Evolutionary conservation across 2,888 invertebrate genomes (phyloP), one percentile per base, ranked within the genome.

Genomic region (Minunthozetes semirufus): DNA sequence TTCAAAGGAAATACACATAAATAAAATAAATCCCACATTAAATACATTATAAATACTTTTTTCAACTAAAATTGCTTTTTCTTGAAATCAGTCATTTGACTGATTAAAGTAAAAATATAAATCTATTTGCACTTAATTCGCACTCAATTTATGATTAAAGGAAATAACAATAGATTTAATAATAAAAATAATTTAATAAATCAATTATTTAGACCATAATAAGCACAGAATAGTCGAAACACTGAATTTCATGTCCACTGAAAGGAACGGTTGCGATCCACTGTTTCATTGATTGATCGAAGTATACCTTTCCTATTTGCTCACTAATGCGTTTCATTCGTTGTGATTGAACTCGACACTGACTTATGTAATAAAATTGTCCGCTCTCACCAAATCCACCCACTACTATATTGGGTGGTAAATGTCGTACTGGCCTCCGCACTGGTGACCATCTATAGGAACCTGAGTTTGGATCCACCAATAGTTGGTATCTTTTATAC

Each of bases 221-320:
- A 0, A 75, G 53, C n/a, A 75, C 53, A 46, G 75, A 75, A 42
- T 53, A 75, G 71, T 75, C 75, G 56, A 75, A 27, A 56, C 75
- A 75, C 25, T 71, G 46, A n/a, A 75, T 19, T 71, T 75, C 75
- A 29, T 75, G 71, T 1, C 75, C 75, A 46, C 59, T 71, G 71
- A 75, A 75, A 0, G 75, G 75, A 33, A 75, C 48, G 46, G 75
- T 71, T 25, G 75, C 75, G 2, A 75, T 72, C 75, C 75, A 75
- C 48, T 75, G 70, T n/a, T 56, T 33, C 15, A 71, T n/a, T n/a
- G 50, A 59, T 22, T 71, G 29, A 46, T 71, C 71, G 38, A 33
- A 75, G 9, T 71, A 33, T n/a, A 75, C 71, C 56, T 75, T 75
- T 1, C 75, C 75, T 2, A 75, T 75, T 63, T 75, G 75, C 27